Percentiles rank a stretch among this genome's conserved stretches.
These are phyloP conservation scores for Pelosia muscerda DNA, from an alignment of 2,888 invertebrate species.

Conservation along the genomic window DNA sequence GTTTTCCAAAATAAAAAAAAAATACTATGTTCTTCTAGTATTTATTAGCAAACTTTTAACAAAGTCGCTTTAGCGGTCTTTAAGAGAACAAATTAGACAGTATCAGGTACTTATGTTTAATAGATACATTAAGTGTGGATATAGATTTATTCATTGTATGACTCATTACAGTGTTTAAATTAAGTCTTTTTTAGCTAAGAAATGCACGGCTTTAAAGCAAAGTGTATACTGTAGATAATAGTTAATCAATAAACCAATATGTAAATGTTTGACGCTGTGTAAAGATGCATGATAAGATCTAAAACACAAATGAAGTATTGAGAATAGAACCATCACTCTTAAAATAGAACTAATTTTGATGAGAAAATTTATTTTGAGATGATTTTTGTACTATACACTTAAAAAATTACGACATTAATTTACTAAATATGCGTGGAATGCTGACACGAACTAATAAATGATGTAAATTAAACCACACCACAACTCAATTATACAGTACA, in stretches of 20 bases:
- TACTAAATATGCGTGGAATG: conserved; percentile 14
- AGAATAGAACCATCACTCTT: background rate
- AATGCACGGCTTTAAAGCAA: background rate
- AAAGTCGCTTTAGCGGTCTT: background rate
- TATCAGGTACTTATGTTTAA: background rate
- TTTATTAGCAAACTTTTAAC: background rate
- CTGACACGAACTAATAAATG: conserved; percentile 12
- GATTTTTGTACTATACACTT: background rate
- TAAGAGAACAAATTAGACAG: background rate
- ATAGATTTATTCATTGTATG: background rate
- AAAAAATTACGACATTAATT: background rate
- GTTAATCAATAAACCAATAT: background rate
- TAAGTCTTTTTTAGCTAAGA: background rate
- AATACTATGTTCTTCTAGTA: background rate
- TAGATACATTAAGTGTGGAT: background rate
- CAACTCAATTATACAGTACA: conserved; percentile 22
- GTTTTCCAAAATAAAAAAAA: background rate
- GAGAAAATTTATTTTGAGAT: background rate
- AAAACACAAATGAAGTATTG: background rate
- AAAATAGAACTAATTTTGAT: background rate
- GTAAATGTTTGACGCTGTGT: background rate
- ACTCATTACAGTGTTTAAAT: background rate
- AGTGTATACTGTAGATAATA: background rate
- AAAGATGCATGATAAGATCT: background rate
- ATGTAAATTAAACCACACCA: conserved; percentile 22